Base-by-base conservation (phyloP, 2,113 vertebrate species). In the Calonectris borealis region DNA sequence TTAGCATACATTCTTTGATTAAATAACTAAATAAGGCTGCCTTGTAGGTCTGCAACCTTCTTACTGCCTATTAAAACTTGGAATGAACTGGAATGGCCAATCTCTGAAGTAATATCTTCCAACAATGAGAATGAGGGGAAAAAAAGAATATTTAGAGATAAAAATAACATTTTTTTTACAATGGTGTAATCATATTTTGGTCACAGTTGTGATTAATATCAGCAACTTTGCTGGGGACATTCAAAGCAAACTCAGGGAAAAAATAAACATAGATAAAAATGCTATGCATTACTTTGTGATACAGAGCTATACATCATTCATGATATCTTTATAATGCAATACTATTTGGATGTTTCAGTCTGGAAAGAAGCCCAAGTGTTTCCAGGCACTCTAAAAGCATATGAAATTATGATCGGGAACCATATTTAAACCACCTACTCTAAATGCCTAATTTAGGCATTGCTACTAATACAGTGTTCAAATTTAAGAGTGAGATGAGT, bases 351-450 rank as follows among this genome's bases (percentile, higher is more conserved):
- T 77, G 29, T 93, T 95, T 82, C 65, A 84, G 65, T 54, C 76
- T 96, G 96, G 92, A 97, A 88, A 51, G 69, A 76, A 92, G 92
- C 95, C 92, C 76, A 81, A 93, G 77, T 79, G 72, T 94, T 96
- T 96, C 90, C 91, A 97, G 86, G 90, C 96, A 95, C 44, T 81
- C 48, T 90, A 86, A 92, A 64, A 94, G 80, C 76, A 86, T 68
- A 92, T 46, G 80, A 86, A 92, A 86, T 94, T 80, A 85, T 88
- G 90, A 86, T 84, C 0, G 0, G 77, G 57, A 70, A 89, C 81
- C 84, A 79, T 91, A 89, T 96, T 96, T 94, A 94, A 95, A 68
- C 89, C 86, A 91, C 91, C 89, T 94, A 97, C 89, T 93, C 73
- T 64, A 89, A 78, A 91, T 82, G 77, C 26, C 81, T 94, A 44